phyloP scores from a whole-genome alignment of 2,113 vertebrate genomes.

The Elachura formosa region DNA sequence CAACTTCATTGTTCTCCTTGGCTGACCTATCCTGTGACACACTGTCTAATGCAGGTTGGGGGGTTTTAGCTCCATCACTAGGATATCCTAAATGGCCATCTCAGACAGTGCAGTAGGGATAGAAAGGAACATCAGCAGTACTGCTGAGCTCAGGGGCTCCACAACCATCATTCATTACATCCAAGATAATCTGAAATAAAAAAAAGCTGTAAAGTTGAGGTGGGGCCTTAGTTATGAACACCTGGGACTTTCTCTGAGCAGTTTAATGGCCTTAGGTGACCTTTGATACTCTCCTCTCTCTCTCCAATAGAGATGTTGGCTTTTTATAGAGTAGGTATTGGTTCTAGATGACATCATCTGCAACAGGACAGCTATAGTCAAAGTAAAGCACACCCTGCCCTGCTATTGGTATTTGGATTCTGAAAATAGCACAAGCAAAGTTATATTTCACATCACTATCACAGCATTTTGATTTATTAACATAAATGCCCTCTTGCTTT shows the following conservation, averaged over 20 bases:
- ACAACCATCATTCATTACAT: neutral
- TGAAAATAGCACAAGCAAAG: neutral
- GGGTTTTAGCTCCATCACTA: neutral
- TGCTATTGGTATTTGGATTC: neutral
- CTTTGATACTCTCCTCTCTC: neutral
- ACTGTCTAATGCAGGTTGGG: neutral
- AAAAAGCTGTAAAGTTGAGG: neutral
- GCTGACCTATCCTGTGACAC: neutral
- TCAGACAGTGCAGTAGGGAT: neutral
- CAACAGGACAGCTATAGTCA: neutral
- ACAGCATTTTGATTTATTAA: neutral
- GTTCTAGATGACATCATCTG: neutral
- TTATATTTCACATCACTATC: neutral
- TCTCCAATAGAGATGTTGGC: neutral
- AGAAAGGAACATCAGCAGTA: neutral
- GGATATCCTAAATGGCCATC: neutral
- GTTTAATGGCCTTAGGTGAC: neutral
- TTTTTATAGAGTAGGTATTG: neutral
- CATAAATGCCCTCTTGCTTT: neutral
- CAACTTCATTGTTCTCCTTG: neutral
- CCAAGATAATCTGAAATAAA: neutral
- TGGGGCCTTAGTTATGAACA: neutral
- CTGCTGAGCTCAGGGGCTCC: neutral
- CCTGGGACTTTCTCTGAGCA: neutral
- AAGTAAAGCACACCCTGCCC: neutral